Base-by-base conservation (phyloP, 2,797 vertebrate genomes). In the Sparidentex hasta region DNA sequence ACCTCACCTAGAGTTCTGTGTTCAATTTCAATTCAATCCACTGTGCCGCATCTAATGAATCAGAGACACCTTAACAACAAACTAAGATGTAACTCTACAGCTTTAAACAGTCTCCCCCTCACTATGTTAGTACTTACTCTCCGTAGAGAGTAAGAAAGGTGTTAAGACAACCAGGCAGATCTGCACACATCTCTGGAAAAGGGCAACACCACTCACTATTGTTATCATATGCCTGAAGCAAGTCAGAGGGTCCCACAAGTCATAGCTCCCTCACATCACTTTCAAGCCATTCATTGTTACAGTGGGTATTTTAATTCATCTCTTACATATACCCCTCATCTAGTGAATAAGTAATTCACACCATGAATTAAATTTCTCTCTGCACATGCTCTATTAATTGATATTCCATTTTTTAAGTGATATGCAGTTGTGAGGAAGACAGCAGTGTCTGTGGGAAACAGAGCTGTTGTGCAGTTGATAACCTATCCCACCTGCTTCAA, bases 401-500 rank as follows among this genome's bases (percentile, higher is more conserved):
- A 82, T 79, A 57, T 50, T 66, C 48, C 33, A 65, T 76, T 77
- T 69, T 75, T 76, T 74, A n/a, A 55, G 27, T 61, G 50, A 71
- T 43, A 79, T 74, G 82, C 50, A 87, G 68, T 83, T 81, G 73
- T 74, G 59, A 78, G 72, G 73, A 77, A 82, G 77, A 70, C 69
- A 61, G 44, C 46, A 33, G 33, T 54, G 70, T 74, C 74, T 83
- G 66, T 65, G 59, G 67, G 78, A 88, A 80, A 81, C 65, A 69
- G 43, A 71, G 52, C 57, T 82, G 59, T 76, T 77, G 25, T 78
- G 71, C 46, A 77, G 64, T 78, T 90, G 70, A 82, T 90, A 84
- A 89, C 80, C 68, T 69, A 88, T 90, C 92, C 74, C 87, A 88
- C 75, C 87, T 83, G 87, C 67, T 84, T 81, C 61, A 74, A 87